These are phyloP conservation scores for Heliconius congener DNA, from an alignment of 1,140 invertebrate species.

Conservation along the genomic window DNA sequence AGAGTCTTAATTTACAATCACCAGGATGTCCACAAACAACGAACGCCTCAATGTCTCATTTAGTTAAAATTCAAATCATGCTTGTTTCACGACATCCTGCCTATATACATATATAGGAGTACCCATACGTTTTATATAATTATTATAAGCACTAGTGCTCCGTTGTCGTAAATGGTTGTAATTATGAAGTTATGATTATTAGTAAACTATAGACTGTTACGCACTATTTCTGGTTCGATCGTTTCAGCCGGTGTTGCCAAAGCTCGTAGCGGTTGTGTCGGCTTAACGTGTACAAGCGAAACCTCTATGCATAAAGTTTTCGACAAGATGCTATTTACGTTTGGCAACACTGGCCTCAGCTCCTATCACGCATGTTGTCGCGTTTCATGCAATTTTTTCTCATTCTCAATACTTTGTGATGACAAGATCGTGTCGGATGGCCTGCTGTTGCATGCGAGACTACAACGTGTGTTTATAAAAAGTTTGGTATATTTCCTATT, in stretches of 20 bases:
- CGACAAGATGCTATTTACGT: not conserved
- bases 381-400: constrained; percentile 42
- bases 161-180: constrained; percentile 78
- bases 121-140: constrained; percentile 62
- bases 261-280: not conserved
- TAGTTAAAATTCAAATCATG: constrained; percentile 31
- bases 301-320: not conserved
- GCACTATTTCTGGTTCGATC: constrained; percentile 68
- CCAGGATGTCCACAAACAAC: constrained; percentile 62
- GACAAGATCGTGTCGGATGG: constrained; percentile 51
- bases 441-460: constrained; percentile 48
- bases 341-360: constrained; percentile 2
- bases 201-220: constrained; percentile 75
- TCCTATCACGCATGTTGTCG: constrained; percentile 44
- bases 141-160: constrained; percentile 68
- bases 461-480: constrained; percentile 49
- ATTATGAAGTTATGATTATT: constrained; percentile 73
- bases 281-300: not conserved
- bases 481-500: constrained; percentile 57
- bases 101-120: constrained; percentile 52
- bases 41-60: constrained; percentile 3
- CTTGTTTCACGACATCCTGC: constrained; percentile 64
- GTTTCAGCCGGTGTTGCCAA: constrained; percentile 31
- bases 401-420: constrained; percentile 61
- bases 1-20: constrained; percentile 37